Percentiles rank a stretch among this genome's conserved stretches.
Conservation (phyloP, 2,888 invertebrate species). For the Trachelus stipa region DNA sequence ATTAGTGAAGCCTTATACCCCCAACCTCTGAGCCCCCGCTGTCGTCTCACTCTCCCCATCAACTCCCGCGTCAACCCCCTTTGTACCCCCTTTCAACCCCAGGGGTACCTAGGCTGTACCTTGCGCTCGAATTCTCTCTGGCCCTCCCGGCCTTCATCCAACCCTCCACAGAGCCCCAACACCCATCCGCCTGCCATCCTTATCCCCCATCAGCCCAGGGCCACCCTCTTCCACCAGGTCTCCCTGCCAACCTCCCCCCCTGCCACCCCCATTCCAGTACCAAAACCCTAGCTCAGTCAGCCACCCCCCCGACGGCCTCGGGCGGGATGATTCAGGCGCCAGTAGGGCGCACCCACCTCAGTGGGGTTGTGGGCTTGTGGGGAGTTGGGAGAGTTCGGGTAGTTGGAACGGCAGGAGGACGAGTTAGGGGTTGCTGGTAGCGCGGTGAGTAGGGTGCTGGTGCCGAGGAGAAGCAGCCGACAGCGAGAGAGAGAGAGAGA, state of each 20-base stretch:
- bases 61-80: slow-evolving; percentile 26
- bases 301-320: slow-evolving; percentile 58
- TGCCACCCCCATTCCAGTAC: slow-evolving; percentile 45
- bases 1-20: slow-evolving; percentile 65
- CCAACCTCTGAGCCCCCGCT: slow-evolving; percentile 27
- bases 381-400: slow-evolving; percentile 25
- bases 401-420: slow-evolving; percentile 27
- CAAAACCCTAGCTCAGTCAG: slow-evolving; percentile 59
- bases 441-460: slow-evolving; percentile 18
- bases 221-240: slow-evolving; percentile 36
- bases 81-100: slow-evolving; percentile 52
- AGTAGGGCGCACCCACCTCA: slow-evolving; percentile 66
- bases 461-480: slow-evolving; percentile 29
- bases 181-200: slow-evolving; percentile 15
- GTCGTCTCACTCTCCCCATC: slow-evolving; percentile 25
- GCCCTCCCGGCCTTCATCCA: slow-evolving; percentile 27
- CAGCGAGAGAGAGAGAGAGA: slow-evolving; percentile 26
- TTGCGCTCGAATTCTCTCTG: slow-evolving; percentile 59
- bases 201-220: slow-evolving; percentile 20
- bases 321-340: slow-evolving; percentile 67
- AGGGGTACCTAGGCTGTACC: slow-evolving; percentile 53
- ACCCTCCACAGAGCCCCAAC: slow-evolving; percentile 25
- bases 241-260: slow-evolving; percentile 54
- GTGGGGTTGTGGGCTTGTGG: slow-evolving; percentile 39
- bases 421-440: slow-evolving; percentile 31